These are phyloP conservation scores for Jacana jacana DNA, from an alignment of 2,113 vertebrate species.

Conservation along the genomic window DNA sequence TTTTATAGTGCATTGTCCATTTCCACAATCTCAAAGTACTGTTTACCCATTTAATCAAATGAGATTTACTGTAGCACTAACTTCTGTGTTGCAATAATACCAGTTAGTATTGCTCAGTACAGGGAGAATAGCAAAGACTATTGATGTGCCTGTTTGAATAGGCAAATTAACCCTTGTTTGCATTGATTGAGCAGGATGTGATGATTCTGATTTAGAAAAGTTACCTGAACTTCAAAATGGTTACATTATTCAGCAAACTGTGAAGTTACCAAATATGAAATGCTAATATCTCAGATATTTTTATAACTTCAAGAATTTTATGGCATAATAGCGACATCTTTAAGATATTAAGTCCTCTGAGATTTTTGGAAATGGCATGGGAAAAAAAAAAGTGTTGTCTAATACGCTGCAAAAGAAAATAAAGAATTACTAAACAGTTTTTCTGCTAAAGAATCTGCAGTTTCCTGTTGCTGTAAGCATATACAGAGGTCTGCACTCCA, in stretches of 20 bases:
- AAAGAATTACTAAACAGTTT: neutral
- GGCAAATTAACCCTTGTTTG: slow-evolving; percentile 41
- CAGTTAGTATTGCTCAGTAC: slow-evolving; percentile 3
- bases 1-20: neutral
- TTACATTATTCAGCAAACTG: slow-evolving; percentile 23
- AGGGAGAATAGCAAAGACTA: neutral
- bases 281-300: neutral
- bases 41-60: slow-evolving; percentile 10
- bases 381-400: neutral
- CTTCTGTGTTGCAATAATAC: neutral
- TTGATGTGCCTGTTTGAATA: slow-evolving; percentile 37
- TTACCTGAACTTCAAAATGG: slow-evolving; percentile 26
- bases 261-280: slow-evolving; percentile 3
- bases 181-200: slow-evolving; percentile 10
- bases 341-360: neutral
- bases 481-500: neutral
- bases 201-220: slow-evolving; percentile 36
- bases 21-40: neutral
- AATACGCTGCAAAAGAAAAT: neutral
- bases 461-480: neutral
- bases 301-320: neutral
- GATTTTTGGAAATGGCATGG: neutral
- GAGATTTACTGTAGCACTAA: neutral
- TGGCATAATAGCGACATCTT: neutral
- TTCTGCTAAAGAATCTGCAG: neutral